Evolutionary conservation across 2,888 invertebrate genomes (phyloP), one percentile per base, ranked within the genome.

Genomic region (Drosophila borealis): DNA sequence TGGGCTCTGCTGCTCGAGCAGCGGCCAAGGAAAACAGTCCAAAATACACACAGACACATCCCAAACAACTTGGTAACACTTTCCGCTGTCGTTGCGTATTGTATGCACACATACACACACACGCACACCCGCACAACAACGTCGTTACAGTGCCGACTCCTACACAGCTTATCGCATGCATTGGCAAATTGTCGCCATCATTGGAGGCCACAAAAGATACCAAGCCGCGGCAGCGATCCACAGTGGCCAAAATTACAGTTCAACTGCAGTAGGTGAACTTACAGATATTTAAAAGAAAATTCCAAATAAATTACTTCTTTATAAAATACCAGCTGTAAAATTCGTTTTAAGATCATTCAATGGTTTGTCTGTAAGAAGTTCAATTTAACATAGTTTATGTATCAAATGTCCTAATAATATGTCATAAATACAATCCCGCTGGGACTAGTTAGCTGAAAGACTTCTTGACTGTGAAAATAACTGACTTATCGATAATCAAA

Each of bases 181-280:
- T 83, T 83, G 89, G 81, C 89, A 89, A 89, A 83, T 83, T 83
- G 89, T 83, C 83, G 88, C 88, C 84, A 69, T 81, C 78, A 78
- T 89, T 78, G 75, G 42, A 54, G 70, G 80, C 41, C 65, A 44
- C 29, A 56, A 64, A 61, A 70, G 60, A 46, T 72, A 64, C 11
- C 19, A 53, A 19, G 14, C 44, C 34, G 39, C 48, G n/a, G 46
- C 36, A 51, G 21, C 44, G 36, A 4, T 44, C 41, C 37, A 78
- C 72, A 61, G 60, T 73, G 69, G 79, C 33, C 0, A 36, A 54
- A 54, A 39, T 6, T 36, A 59, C 13, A 45, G 9, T 17, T 17
- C 17, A 5, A 36, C 21, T 37, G n/a, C 3, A 37, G 25, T 3
- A n/a, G 2, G 17, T 14, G n/a, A 36, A n/a, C 6, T 25, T 6